These are phyloP conservation scores for Zoanthus gigantus DNA, from an alignment of 92 coral and sea anemone genomes.

Conservation along the genomic window DNA sequence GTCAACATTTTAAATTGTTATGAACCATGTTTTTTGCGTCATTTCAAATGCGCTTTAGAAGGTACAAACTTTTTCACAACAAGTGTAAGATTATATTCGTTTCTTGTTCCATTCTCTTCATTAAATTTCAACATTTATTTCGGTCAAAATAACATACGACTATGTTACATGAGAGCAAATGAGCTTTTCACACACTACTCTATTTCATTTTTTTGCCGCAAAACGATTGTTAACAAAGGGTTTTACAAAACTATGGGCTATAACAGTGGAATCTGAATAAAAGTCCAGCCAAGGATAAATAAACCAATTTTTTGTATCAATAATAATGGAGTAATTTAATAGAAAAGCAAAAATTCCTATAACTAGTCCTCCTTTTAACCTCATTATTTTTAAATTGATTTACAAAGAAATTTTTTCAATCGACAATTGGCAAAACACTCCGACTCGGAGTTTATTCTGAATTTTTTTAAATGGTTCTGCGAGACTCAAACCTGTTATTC, in stretches of 20 bases:
- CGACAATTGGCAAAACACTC: not conserved
- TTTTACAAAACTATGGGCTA: not conserved
- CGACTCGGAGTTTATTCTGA: not conserved
- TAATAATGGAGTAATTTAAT: not conserved
- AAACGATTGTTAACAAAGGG: not conserved
- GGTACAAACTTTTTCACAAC: no score
- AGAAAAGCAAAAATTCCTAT: not conserved
- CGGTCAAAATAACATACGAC: not conserved
- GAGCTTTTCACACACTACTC: not conserved
- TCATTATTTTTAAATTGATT: not conserved
- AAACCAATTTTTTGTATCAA: not conserved
- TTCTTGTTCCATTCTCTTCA: no score
- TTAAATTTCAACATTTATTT: not conserved
- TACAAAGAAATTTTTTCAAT: not conserved
- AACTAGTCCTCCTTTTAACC: not conserved
- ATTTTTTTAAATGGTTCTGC: not conserved
- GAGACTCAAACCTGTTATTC: not conserved
- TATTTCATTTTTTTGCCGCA: not conserved
- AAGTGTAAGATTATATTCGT: no score
- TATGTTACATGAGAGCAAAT: not conserved
- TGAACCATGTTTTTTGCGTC: no score
- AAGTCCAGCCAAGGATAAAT: not conserved
- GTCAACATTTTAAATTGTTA: no score
- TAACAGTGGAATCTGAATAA: not conserved
- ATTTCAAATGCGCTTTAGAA: no score